A percentile compares a stretch with the other conserved stretches of the same genome.
Conservation (phyloP, 1,140 invertebrate species). For the Meteorus sp. region DNA sequence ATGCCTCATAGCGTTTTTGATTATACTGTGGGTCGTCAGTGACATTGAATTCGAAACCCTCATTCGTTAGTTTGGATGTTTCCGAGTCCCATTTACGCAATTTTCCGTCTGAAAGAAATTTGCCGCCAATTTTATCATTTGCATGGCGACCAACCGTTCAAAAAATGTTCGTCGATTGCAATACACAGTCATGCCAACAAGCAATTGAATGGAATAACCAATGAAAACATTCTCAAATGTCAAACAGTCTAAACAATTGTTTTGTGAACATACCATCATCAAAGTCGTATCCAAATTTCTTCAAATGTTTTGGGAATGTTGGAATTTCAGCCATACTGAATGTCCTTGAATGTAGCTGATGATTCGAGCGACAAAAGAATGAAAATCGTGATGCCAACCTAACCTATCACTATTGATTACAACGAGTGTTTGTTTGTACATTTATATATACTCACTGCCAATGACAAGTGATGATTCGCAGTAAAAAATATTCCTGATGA, state of each 20-base stretch:
- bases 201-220: slow-evolving; percentile 7
- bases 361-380: not conserved
- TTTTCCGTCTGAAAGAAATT: slow-evolving; percentile 16
- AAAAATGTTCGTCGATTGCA: not conserved
- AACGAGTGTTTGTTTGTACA: not conserved
- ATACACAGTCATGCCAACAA: not conserved
- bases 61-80: slow-evolving; percentile 34
- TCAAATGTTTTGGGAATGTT: slow-evolving; percentile 39
- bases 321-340: slow-evolving; percentile 29
- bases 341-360: not conserved
- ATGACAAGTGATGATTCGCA: slow-evolving; percentile 1
- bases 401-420: not conserved
- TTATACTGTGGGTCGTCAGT: slow-evolving; percentile 65
- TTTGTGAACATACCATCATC: slow-evolving; percentile 57
- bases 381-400: not conserved
- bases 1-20: slow-evolving; percentile 70
- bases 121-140: slow-evolving; percentile 32
- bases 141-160: not conserved
- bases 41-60: slow-evolving; percentile 68
- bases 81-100: slow-evolving; percentile 19
- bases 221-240: slow-evolving; percentile 4
- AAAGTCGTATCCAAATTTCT: slow-evolving; percentile 57
- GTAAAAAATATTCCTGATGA: not conserved
- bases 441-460: not conserved
- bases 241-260: slow-evolving; percentile 23